phyloP scores from a whole-genome alignment of 2,113 vertebrate species.

The Xiphias gladius region DNA sequence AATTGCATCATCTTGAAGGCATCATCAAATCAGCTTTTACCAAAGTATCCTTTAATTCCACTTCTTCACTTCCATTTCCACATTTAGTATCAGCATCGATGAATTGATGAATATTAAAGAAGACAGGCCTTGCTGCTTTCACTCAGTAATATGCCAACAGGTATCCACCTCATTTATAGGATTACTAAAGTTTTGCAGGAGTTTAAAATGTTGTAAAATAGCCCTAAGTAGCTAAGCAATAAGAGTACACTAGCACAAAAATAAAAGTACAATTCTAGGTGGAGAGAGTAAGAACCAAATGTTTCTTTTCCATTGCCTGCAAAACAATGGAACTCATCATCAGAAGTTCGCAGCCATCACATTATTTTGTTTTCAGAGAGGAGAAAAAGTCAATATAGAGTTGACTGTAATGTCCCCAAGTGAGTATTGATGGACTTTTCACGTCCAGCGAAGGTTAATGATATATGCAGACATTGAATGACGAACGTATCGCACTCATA shows the following conservation, averaged over 20 bases:
- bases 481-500: neutral
- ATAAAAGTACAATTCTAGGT: neutral
- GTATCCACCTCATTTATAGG: slow-evolving; percentile 9
- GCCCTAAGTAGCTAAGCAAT: neutral
- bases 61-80: slow-evolving; percentile 18
- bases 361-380: slow-evolving; percentile 18
- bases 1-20: slow-evolving; percentile 69
- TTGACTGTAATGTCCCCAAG: neutral
- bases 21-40: slow-evolving; percentile 57
- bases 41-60: slow-evolving; percentile 23
- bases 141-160: slow-evolving; percentile 17
- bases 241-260: slow-evolving; percentile 13
- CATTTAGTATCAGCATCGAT: slow-evolving; percentile 13
- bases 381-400: slow-evolving; percentile 6
- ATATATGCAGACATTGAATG: neutral
- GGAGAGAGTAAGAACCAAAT: neutral
- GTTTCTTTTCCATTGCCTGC: neutral
- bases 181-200: slow-evolving; percentile 23
- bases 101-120: slow-evolving; percentile 32
- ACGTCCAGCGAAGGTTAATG: slow-evolving; percentile 18
- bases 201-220: neutral
- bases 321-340: neutral
- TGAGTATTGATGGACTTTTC: slow-evolving; percentile 33
- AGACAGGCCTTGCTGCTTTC: slow-evolving; percentile 21
- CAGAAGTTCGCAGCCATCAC: neutral